Conservation (phyloP, 2,113 vertebrate genomes). For the Callipepla californica region DNA sequence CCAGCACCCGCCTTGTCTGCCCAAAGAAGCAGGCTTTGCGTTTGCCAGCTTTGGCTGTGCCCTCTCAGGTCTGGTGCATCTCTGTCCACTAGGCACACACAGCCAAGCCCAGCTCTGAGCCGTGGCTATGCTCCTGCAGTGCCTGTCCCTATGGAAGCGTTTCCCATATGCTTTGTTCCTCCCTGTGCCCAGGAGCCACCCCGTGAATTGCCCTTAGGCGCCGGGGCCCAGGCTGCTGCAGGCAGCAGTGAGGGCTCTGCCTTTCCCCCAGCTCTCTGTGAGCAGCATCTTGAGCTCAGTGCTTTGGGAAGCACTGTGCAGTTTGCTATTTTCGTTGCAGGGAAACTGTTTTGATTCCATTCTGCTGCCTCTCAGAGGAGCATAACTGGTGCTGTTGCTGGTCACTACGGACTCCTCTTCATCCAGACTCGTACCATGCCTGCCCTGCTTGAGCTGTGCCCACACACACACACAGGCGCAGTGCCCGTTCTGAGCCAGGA, state of each 20-base stretch:
- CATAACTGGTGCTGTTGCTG: accelerated
- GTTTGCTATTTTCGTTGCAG: accelerated
- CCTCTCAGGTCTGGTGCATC: not conserved
- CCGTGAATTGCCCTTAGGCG: not conserved
- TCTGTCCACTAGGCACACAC: not conserved
- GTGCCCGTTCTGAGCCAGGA: not conserved
- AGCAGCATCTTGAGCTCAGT: not conserved
- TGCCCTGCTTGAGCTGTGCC: not conserved
- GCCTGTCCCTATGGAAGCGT: not conserved
- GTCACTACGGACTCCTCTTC: not conserved
- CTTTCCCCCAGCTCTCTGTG: not conserved
- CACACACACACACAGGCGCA: not conserved
- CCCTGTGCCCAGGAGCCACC: not conserved
- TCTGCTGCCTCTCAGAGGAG: accelerated
- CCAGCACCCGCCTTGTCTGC: not conserved
- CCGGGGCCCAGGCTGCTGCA: too few species aligned
- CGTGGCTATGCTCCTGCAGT: not conserved
- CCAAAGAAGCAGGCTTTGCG: not conserved
- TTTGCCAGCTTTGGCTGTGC: accelerated
- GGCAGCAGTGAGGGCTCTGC: too few species aligned
- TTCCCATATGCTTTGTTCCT: not conserved
- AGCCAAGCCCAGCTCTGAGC: not conserved
- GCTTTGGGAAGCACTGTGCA: not conserved
- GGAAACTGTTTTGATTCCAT: not conserved
- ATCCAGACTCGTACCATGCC: not conserved